Conservation (phyloP, 2,113 vertebrate genomes). For the Gallinago jamesoni region DNA sequence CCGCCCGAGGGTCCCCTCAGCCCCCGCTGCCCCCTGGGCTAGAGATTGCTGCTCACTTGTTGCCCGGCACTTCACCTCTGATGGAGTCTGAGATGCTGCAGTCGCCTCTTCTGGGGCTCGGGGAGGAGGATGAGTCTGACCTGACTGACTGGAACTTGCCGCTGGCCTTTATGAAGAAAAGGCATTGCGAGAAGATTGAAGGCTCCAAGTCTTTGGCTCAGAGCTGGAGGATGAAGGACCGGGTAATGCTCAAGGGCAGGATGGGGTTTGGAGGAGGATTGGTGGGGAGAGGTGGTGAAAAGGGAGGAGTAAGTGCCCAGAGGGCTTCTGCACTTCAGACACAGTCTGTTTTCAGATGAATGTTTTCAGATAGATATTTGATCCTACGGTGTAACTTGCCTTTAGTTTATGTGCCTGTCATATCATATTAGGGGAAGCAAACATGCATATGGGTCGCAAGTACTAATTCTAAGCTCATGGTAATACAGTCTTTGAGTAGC, state of each 20-base stretch:
- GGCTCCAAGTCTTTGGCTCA: constrained; percentile 96
- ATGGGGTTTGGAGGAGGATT: not conserved
- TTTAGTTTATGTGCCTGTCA: rapidly evolving
- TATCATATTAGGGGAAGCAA: rapidly evolving
- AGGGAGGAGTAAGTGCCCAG: rapidly evolving
- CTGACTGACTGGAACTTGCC: constrained; percentile 92
- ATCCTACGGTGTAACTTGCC: rapidly evolving
- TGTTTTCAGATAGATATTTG: not conserved
- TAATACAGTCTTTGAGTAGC: rapidly evolving
- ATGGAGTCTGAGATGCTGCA: constrained; percentile 83
- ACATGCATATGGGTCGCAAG: rapidly evolving
- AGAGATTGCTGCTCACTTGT: not conserved
- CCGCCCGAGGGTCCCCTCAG: not conserved
- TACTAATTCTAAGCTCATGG: rapidly evolving
- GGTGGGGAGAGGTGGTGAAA: not conserved
- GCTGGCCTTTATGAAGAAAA: constrained; percentile 95
- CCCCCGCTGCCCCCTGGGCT: not conserved
- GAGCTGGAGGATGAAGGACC: constrained; percentile 99
- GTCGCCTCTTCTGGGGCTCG: constrained; percentile 86
- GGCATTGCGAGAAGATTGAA: constrained; percentile 98
- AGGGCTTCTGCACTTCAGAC: not conserved
- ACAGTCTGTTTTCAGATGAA: rapidly evolving
- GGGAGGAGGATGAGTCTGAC: constrained; percentile 91
- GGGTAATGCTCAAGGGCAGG: constrained; percentile 77
- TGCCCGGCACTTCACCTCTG: not conserved